Base-by-base conservation (phyloP, 1,140 invertebrate genomes). In the Drosophila chauvacae region DNA sequence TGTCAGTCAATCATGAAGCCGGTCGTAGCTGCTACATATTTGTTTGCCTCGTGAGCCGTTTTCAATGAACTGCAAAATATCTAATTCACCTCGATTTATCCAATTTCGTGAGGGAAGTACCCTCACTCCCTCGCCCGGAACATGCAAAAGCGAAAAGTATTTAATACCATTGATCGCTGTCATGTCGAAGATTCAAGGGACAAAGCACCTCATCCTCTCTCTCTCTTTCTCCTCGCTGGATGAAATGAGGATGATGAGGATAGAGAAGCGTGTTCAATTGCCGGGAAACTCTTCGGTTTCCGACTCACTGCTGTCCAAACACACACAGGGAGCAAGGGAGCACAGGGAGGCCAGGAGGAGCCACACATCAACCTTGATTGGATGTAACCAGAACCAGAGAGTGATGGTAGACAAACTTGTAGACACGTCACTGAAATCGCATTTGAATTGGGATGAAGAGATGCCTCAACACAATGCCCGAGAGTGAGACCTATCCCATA, bases 151-250 rank as follows among this genome's bases (percentile, higher is more conserved):
- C 45, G 16, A 56, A 76, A 82, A 60, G 60, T 68, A 68, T 76
- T 86, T 83, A 77, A 83, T 83, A 62, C 65, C 68, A 30, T 50
- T 77, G 72, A 84, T 80, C 68, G 75, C 77, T 84, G 81, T 73
- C 81, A 84, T 62, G 33, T 48, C 51, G 53, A 88, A 73, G 56
- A 16, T n/a, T 9, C 18, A 26, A 26, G 26, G 26, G 26, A 26
- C 26, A 26, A 26, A 26, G 26, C 26, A 26, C 44, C 6, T 0
- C 11, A 53, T 14, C 14, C 10, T 10, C 11, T 16, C 10, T 10
- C 11, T 16, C 58, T 33, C 9, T 6, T 0, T 7, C 28, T 30
- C 28, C 28, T 28, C 28, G 5, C 59, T 9, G 30, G 2, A n/a
- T n/a, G n/a, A 9, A 28, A 18, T 26, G 70, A 26, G 28, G 28